Evolutionary conservation across 2,888 invertebrate genomes (phyloP).

Genomic region (Dexiosoma caninum): DNA sequence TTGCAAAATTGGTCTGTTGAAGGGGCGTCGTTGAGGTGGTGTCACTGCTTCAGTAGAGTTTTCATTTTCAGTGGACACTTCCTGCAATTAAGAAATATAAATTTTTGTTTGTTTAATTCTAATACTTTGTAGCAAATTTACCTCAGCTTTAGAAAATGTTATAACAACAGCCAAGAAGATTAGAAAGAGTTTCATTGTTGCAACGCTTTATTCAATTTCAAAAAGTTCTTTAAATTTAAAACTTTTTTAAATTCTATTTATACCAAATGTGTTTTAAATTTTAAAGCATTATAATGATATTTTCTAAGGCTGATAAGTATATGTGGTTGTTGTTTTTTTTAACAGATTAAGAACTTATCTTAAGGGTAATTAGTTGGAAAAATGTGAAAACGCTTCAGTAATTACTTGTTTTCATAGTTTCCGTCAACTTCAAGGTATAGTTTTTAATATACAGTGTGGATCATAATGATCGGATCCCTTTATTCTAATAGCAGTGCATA

Average conservation of each 20-base stretch:
- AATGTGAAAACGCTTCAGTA: not conserved
- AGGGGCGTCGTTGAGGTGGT: not conserved
- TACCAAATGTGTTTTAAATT: not conserved
- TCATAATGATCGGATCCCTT: no score
- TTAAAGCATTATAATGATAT: no score
- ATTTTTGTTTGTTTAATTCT: not conserved
- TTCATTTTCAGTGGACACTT: not conserved
- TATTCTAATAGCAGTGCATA: no score
- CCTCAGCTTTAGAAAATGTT: constrained; percentile 30
- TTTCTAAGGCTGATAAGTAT: no score
- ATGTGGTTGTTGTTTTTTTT: not conserved
- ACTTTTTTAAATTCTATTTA: no score
- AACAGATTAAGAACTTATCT: not conserved
- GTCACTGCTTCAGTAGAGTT: not conserved
- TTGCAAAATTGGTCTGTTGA: not conserved
- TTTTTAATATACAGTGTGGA: no score
- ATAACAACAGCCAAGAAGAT: constrained; percentile 6
- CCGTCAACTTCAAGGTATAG: no score
- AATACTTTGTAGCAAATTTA: not conserved
- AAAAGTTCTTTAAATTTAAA: no score
- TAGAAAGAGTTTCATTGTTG: constrained; percentile 20
- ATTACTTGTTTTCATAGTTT: not conserved
- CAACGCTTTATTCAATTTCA: not conserved
- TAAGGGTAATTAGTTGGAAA: not conserved
- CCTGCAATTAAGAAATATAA: not conserved